Conservation (phyloP, 1,140 invertebrate species). For the Akabosia matsudoensis region DNA sequence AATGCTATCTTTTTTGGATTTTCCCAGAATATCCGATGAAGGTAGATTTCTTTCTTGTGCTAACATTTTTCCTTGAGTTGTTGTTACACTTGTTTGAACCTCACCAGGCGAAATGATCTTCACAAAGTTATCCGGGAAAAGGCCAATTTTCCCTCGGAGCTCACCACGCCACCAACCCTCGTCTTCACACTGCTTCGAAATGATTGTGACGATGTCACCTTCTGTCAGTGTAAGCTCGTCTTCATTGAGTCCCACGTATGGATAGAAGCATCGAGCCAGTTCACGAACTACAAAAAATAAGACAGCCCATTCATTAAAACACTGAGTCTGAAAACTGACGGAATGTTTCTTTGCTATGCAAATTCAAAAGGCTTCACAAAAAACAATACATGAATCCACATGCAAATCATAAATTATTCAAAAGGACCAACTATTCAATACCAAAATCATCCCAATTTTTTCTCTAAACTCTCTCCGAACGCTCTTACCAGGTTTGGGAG, state of each 20-base stretch:
- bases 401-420: background rate
- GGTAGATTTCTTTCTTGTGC: constrained; percentile 33
- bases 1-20: background rate
- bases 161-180: constrained; percentile 95
- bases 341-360: too few relatives aligned
- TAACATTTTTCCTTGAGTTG: constrained; percentile 29
- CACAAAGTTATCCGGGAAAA: constrained; percentile 98
- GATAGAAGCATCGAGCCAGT: constrained; percentile 78
- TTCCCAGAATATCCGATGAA: background rate
- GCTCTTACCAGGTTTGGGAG: constrained; percentile 55
- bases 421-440: background rate
- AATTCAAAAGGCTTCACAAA: background rate
- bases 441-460: background rate
- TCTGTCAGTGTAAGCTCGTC: constrained; percentile 87
- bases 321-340: background rate
- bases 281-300: constrained; percentile 58
- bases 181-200: constrained; percentile 84
- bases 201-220: constrained; percentile 82
- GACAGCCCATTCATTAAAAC: background rate
- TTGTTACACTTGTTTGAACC: background rate
- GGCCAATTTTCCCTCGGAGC: constrained; percentile 76
- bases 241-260: constrained; percentile 86
- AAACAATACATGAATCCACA: background rate
- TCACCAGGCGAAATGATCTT: constrained; percentile 57
- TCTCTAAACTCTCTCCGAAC: background rate